These are phyloP conservation scores for Agriopis aurantiaria DNA, from an alignment of 2,888 invertebrate genomes.

Conservation along the genomic window DNA sequence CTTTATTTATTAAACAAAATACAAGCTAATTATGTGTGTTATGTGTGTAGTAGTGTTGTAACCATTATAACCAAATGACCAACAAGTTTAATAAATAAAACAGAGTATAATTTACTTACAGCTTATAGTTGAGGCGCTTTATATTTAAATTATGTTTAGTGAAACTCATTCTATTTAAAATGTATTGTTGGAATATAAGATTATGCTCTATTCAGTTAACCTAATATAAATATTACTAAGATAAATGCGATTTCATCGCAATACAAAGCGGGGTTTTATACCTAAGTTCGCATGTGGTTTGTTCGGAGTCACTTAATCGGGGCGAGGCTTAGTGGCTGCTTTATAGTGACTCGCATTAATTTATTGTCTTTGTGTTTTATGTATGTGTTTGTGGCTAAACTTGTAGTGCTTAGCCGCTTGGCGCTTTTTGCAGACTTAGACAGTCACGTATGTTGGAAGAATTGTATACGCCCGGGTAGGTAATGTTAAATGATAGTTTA, in stretches of 20 bases:
- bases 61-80: background rate
- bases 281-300: constrained; percentile 69
- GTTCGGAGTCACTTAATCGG: constrained; percentile 66
- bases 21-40: too few species aligned
- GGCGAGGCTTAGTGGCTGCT: constrained; percentile 65
- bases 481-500: background rate
- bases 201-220: constrained; percentile 24
- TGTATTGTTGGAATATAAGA: constrained; percentile 13
- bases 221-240: constrained; percentile 46
- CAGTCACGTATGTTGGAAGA: constrained; percentile 5
- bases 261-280: constrained; percentile 59
- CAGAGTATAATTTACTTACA: background rate
- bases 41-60: background rate
- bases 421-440: constrained; percentile 45
- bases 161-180: constrained; percentile 17
- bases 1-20: too few species aligned
- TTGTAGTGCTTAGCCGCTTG: constrained; percentile 60
- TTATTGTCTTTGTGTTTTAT: constrained; percentile 72
- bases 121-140: background rate
- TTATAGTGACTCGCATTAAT: constrained; percentile 67
- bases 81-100: background rate
- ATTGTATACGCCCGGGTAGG: background rate
- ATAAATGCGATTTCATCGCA: constrained; percentile 53
- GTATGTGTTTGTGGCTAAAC: constrained; percentile 63
- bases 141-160: constrained; percentile 11